These are phyloP conservation scores for Drosophila elegans DNA, from an alignment of 1,140 invertebrate genomes.

Conservation along the genomic window DNA sequence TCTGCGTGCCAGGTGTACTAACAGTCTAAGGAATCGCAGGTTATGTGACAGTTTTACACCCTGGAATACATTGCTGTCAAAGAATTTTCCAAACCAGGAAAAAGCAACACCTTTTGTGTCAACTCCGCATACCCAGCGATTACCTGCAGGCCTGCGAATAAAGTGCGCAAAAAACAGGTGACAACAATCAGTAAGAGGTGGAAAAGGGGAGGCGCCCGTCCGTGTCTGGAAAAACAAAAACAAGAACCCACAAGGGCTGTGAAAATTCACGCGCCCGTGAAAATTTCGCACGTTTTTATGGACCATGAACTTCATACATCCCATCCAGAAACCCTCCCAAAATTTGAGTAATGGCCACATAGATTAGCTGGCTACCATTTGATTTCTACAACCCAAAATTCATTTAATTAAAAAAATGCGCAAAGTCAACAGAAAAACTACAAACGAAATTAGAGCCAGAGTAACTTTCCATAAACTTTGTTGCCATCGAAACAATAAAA, in stretches of 20 bases:
- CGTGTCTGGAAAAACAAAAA: slow-evolving; percentile 67
- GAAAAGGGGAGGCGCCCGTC: slow-evolving; percentile 1
- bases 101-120: background rate
- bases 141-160: slow-evolving; percentile 3
- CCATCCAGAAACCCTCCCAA: background rate
- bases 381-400: slow-evolving; percentile 54
- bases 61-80: background rate
- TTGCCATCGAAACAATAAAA: slow-evolving; percentile 84
- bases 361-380: slow-evolving; percentile 69
- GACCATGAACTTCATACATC: slow-evolving; percentile 11
- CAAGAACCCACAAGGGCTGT: slow-evolving; percentile 61
- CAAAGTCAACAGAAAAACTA: slow-evolving; percentile 83
- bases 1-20: slow-evolving; percentile 74
- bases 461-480: slow-evolving; percentile 81
- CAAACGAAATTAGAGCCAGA: slow-evolving; percentile 62
- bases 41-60: slow-evolving; percentile 13
- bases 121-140: slow-evolving; percentile 2
- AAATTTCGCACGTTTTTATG: slow-evolving; percentile 84
- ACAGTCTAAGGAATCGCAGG: slow-evolving; percentile 4
- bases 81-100: background rate
- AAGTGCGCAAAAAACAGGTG: slow-evolving; percentile 62
- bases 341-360: slow-evolving; percentile 58
- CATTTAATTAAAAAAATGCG: slow-evolving; percentile 84
- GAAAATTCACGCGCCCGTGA: slow-evolving; percentile 72
- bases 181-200: slow-evolving; percentile 69